A percentile compares a stretch with the other conserved stretches of the same genome.
Evolutionary conservation across 2,113 vertebrate genomes (phyloP).

Genomic region (Calyptomena viridis): DNA sequence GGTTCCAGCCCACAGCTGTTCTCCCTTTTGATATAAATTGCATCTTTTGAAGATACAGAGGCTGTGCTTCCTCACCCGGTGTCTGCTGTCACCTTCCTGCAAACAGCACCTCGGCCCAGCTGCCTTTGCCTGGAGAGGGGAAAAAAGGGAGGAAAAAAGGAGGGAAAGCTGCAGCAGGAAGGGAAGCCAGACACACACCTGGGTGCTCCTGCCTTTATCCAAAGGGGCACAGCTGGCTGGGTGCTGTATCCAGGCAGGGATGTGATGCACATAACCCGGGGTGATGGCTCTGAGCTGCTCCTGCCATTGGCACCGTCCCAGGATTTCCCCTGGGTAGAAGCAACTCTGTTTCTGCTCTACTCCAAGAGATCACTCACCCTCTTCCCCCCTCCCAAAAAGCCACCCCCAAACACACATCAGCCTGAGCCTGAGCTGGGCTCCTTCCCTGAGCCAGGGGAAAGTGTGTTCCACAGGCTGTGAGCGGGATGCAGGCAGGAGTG

Average conservation of each 20-base stretch:
- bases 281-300: not conserved
- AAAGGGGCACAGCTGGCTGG: not conserved
- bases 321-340: not conserved
- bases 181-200: not conserved
- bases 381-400: not conserved
- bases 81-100: not conserved
- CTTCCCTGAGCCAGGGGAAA: not conserved
- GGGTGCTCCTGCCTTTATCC: rapidly evolving
- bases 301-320: not conserved
- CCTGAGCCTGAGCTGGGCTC: not conserved
- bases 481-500: not conserved
- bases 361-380: not conserved
- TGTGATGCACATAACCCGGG: not conserved
- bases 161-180: not conserved
- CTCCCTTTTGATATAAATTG: not conserved
- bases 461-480: not conserved
- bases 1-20: not conserved
- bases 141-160: not conserved
- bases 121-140: not conserved
- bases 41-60: not conserved
- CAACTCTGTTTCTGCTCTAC: rapidly evolving
- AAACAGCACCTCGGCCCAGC: not conserved
- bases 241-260: not conserved
- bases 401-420: not conserved
- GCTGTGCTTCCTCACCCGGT: not conserved